Percentiles rank a stretch among this genome's conserved stretches.
Evolutionary conservation across 2,113 vertebrate species (phyloP).

Genomic region (Platysteira castanea): DNA sequence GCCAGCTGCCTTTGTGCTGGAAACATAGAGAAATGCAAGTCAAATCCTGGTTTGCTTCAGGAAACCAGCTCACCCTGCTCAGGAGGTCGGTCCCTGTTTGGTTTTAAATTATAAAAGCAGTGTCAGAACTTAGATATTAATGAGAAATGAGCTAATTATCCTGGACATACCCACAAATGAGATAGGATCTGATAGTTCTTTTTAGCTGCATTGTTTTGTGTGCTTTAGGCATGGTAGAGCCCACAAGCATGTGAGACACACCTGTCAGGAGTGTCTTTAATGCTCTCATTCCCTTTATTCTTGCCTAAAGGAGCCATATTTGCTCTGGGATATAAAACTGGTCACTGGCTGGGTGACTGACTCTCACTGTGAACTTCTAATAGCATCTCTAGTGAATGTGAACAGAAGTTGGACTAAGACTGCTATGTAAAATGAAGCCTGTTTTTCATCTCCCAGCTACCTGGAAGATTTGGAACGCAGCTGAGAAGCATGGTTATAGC

Average conservation of each 20-base stretch:
- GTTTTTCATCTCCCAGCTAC: neutral
- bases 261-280: neutral
- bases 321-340: neutral
- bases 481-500: neutral
- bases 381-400: neutral
- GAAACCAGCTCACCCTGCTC: neutral
- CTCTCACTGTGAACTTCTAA: neutral
- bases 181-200: neutral
- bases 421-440: neutral
- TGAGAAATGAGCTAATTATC: neutral
- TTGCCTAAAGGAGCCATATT: neutral
- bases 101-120: neutral
- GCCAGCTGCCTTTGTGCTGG: neutral
- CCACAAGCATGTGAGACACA: accelerated
- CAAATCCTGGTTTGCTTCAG: neutral
- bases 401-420: neutral
- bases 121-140: neutral
- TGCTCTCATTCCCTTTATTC: neutral
- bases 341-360: neutral
- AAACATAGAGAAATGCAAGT: neutral
- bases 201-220: neutral
- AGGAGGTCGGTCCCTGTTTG: neutral
- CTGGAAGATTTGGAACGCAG: neutral
- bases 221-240: neutral
- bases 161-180: neutral